phyloP scores from a whole-genome alignment of 2,888 invertebrate genomes.

The Gibbula magus region DNA sequence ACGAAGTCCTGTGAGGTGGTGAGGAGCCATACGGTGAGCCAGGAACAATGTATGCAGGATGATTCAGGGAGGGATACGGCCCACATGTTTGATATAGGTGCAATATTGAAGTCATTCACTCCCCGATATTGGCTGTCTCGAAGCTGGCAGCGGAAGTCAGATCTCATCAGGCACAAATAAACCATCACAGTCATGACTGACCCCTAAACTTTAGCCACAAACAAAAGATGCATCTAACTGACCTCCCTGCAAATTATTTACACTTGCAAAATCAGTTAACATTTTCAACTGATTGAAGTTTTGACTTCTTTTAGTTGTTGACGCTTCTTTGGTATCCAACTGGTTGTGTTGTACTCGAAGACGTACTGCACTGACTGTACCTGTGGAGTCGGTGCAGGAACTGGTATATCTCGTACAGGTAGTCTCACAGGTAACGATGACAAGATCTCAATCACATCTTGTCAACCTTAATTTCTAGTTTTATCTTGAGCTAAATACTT shows the following conservation, averaged over 20 bases:
- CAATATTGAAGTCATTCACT: conserved; percentile 5
- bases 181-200: not conserved
- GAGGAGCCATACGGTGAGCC: too few species aligned
- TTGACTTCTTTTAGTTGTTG: too few species aligned
- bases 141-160: not conserved
- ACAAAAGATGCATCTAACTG: not conserved
- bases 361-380: too few species aligned
- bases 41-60: not conserved
- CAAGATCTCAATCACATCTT: too few species aligned
- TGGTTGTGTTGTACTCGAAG: too few species aligned
- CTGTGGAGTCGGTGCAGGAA: too few species aligned
- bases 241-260: not conserved
- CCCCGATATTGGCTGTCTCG: not conserved
- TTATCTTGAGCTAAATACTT: too few species aligned
- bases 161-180: conserved; percentile 11
- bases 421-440: too few species aligned
- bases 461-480: too few species aligned
- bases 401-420: too few species aligned
- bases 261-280: conserved; percentile 1
- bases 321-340: too few species aligned
- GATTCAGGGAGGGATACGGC: not conserved
- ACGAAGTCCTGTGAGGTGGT: too few species aligned
- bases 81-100: not conserved
- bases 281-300: not conserved
- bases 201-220: conserved; percentile 8